Conservation (phyloP, 2,888 invertebrate species). For the Unio delphinus region DNA sequence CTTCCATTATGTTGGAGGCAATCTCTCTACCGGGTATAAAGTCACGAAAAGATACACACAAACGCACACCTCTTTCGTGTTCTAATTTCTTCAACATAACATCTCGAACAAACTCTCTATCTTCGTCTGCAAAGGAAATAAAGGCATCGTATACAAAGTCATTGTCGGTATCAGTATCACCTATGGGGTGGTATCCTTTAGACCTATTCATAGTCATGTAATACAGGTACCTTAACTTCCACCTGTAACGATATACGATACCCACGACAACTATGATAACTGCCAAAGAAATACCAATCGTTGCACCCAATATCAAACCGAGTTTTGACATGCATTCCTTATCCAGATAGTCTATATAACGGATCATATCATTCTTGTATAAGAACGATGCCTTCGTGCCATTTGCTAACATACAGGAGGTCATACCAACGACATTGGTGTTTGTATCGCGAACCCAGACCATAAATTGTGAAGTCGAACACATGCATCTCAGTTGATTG, state of each 20-base stretch:
- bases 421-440: too few species aligned
- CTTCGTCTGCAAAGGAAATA: slow-evolving; percentile 27
- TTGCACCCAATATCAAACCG: too few species aligned
- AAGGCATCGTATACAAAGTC: slow-evolving; percentile 36
- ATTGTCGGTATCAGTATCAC: neutral
- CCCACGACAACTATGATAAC: slow-evolving; percentile 12
- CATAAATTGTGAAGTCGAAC: too few species aligned
- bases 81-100: slow-evolving; percentile 15
- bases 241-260: slow-evolving; percentile 23
- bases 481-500: too few species aligned
- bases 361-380: too few species aligned
- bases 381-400: too few species aligned
- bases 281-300: too few species aligned
- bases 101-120: slow-evolving; percentile 14
- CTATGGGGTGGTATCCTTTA: slow-evolving; percentile 5
- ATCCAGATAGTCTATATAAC: too few species aligned
- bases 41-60: slow-evolving; percentile 40
- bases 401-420: too few species aligned
- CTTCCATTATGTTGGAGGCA: slow-evolving; percentile 37
- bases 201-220: slow-evolving; percentile 20
- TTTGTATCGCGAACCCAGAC: too few species aligned
- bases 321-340: too few species aligned
- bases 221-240: slow-evolving; percentile 32
- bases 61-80: slow-evolving; percentile 13
- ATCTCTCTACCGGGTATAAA: slow-evolving; percentile 40